phyloP scores from a whole-genome alignment of 2,797 vertebrate species.

The Tragopan temminckii region DNA sequence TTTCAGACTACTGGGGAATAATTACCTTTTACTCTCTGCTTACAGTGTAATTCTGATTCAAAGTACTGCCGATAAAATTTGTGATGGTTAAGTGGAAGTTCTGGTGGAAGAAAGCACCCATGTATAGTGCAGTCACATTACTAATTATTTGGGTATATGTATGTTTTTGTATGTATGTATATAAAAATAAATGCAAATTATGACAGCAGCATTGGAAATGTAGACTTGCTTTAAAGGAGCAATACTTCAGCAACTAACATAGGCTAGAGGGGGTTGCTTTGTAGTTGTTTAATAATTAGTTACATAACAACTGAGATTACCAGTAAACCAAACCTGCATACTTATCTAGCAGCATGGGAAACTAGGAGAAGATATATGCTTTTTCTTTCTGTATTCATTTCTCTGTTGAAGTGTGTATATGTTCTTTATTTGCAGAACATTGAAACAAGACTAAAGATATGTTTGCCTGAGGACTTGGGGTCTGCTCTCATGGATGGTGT shows the following conservation, averaged over 20 bases:
- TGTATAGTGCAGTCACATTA: accelerated
- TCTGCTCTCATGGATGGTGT: conserved; percentile 95
- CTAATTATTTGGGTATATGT: neutral
- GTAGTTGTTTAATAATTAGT: neutral
- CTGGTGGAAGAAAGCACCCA: neutral
- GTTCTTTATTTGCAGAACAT: conserved; percentile 78
- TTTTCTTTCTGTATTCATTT: neutral
- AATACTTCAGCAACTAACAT: neutral
- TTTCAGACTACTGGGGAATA: neutral
- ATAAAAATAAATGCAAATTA: neutral
- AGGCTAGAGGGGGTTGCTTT: neutral
- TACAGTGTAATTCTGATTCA: neutral
- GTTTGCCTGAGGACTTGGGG: conserved; percentile 91
- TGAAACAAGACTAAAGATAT: conserved; percentile 92
- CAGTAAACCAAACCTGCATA: neutral
- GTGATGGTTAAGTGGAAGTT: neutral
- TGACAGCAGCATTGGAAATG: neutral
- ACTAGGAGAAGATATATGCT: neutral
- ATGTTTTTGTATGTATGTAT: neutral
- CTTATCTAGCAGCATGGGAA: neutral
- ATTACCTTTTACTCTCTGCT: neutral
- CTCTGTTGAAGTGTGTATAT: neutral
- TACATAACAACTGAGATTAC: neutral
- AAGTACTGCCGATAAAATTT: neutral
- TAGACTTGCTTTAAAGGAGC: neutral